Evolutionary conservation across 1,140 invertebrate genomes (phyloP).

Genomic region (Stenopsyche tienmushanensis): DNA sequence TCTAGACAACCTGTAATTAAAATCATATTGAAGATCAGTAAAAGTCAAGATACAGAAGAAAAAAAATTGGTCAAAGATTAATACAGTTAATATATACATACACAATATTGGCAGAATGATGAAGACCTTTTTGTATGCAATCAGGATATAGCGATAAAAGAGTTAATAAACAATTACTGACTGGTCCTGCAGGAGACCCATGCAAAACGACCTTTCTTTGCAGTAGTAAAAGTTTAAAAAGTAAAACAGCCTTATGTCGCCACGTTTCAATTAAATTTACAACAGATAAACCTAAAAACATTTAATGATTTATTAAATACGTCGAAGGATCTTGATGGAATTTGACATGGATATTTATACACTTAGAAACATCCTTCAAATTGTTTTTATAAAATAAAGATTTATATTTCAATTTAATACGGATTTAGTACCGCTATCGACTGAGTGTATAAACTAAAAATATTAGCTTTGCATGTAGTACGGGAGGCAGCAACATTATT

Average conservation of each 20-base stretch:
- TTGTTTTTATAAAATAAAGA: conserved; percentile 5
- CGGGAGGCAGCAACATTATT: too few relatives aligned
- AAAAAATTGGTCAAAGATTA: neutral
- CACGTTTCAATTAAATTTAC: conserved; percentile 82
- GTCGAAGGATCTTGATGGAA: too few relatives aligned
- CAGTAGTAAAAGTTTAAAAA: conserved; percentile 92
- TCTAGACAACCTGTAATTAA: conserved; percentile 65
- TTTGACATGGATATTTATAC: too few relatives aligned
- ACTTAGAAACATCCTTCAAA: too few relatives aligned
- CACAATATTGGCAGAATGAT: conserved; percentile 79
- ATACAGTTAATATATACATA: conserved; percentile 54
- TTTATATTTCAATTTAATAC: too few relatives aligned
- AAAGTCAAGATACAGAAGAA: too few relatives aligned
- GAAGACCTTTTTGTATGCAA: conserved; percentile 84
- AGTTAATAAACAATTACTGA: conserved; percentile 85
- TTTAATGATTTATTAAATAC: neutral
- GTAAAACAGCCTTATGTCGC: conserved; percentile 86
- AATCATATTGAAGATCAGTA: too few relatives aligned
- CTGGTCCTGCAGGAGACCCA: conserved; percentile 86
- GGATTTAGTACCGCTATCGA: too few relatives aligned
- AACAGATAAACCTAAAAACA: conserved; percentile 71
- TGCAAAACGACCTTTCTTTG: conserved; percentile 91
- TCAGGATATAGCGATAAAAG: conserved; percentile 88
- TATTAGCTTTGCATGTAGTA: too few relatives aligned
- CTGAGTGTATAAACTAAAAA: too few relatives aligned